phyloP scores from a whole-genome alignment of 1,140 invertebrate species.

The Bombus turneri region DNA sequence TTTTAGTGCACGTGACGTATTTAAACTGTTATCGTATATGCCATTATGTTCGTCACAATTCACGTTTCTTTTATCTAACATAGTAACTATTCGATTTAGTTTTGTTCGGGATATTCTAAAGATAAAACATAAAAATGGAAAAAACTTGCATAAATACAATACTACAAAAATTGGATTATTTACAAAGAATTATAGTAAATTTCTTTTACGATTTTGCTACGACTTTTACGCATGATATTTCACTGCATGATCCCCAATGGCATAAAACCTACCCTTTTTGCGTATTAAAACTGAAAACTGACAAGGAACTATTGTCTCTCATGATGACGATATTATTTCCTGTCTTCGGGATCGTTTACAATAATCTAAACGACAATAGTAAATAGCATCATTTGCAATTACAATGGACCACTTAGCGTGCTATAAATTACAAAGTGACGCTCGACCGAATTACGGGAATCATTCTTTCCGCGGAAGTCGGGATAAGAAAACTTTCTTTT shows the following conservation, averaged over 20 bases:
- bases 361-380: conserved; percentile 51
- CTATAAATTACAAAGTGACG: conserved; percentile 62
- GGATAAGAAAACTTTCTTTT: conserved; percentile 60
- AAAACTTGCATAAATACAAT: too few relatives aligned
- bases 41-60: not conserved
- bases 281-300: conserved; percentile 3
- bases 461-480: conserved; percentile 42
- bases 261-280: conserved; percentile 25
- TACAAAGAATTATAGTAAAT: too few relatives aligned
- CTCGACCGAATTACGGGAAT: conserved; percentile 43
- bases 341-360: conserved; percentile 24
- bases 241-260: not conserved
- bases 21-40: not conserved
- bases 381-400: conserved; percentile 64
- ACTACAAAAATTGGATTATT: too few relatives aligned
- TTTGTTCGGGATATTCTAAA: too few relatives aligned
- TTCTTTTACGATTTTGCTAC: too few relatives aligned
- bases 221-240: not conserved
- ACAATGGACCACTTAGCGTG: conserved; percentile 61
- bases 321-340: conserved; percentile 3
- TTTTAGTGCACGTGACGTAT: not conserved
- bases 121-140: too few relatives aligned
- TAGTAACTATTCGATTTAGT: too few relatives aligned
- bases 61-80: not conserved
- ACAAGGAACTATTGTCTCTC: conserved; percentile 17